Evolutionary conservation across 2,113 vertebrate genomes (phyloP).

Genomic region (Chloropsis hardwickii): DNA sequence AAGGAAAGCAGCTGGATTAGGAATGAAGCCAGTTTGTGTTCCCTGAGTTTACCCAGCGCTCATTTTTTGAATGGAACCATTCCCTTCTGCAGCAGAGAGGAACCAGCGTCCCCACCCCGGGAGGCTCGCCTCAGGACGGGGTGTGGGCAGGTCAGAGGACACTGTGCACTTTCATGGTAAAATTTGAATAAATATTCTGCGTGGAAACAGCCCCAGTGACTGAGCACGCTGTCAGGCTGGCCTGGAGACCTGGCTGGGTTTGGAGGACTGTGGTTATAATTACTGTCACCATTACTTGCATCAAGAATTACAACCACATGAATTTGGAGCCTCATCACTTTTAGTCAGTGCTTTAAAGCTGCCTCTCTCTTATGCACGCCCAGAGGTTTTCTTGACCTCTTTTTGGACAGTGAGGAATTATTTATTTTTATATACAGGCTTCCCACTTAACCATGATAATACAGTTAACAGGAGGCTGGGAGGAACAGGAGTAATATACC

Average conservation of each 20-base stretch:
- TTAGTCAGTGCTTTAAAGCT: constrained; percentile 4
- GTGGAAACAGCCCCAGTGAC: background rate
- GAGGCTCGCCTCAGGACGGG: background rate
- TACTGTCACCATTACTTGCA: constrained; percentile 50
- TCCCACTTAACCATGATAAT: background rate
- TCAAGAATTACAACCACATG: constrained; percentile 2
- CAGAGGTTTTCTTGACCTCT: constrained; percentile 27
- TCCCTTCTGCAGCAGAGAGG: background rate
- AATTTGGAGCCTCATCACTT: constrained; percentile 15
- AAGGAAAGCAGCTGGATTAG: background rate
- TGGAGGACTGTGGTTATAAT: constrained; percentile 15
- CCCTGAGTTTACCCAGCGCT: background rate
- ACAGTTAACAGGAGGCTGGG: background rate
- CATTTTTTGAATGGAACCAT: background rate
- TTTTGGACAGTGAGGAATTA: constrained; percentile 3
- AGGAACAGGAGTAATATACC: background rate
- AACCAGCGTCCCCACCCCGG: fast-evolving
- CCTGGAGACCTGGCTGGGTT: background rate
- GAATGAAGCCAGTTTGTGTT: background rate
- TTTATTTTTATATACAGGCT: background rate
- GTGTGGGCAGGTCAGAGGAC: background rate
- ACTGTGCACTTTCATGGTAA: background rate
- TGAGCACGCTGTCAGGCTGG: background rate
- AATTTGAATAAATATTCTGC: background rate
- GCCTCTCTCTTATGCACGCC: background rate